phyloP scores from a whole-genome alignment of 2,113 vertebrate species.

The Galemys pyrenaicus region DNA sequence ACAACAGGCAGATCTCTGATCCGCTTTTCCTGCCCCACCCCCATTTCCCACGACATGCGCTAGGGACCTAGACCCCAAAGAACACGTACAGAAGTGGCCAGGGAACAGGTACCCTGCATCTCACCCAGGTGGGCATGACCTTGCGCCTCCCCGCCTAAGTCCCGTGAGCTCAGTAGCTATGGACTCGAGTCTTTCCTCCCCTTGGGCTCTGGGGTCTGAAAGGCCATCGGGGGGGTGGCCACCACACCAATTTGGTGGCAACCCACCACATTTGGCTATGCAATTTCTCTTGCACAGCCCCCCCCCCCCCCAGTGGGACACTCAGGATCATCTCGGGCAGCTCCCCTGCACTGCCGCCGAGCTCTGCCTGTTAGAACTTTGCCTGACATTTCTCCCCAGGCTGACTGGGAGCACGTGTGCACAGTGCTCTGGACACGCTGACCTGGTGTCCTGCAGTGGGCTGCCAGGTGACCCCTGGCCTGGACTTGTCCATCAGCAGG shows the following conservation, averaged over 20 bases:
- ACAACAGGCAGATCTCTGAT: not conserved
- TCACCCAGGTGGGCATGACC: not conserved
- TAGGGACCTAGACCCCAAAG: not conserved
- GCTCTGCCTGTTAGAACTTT: not conserved
- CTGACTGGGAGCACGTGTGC: no score
- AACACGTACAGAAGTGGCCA: fast-evolving
- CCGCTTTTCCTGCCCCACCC: not conserved
- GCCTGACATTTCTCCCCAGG: not conserved
- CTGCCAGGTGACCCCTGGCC: not conserved
- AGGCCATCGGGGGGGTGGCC: not conserved
- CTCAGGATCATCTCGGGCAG: not conserved
- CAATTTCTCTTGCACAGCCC: not conserved
- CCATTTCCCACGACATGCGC: fast-evolving
- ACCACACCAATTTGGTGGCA: no score
- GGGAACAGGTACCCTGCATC: fast-evolving
- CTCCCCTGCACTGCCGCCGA: not conserved
- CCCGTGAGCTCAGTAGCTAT: no score
- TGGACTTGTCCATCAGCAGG: not conserved
- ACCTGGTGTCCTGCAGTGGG: not conserved
- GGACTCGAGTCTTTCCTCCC: no score
- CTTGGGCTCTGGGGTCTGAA: no score
- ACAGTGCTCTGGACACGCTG: not conserved
- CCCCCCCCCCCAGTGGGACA: not conserved
- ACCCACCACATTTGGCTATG: not conserved
- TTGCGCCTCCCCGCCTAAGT: not conserved